Evolutionary conservation across 2,888 invertebrate genomes (phyloP), one percentile per base, ranked within the genome.

Genomic region (Ochropleura leucogaster): DNA sequence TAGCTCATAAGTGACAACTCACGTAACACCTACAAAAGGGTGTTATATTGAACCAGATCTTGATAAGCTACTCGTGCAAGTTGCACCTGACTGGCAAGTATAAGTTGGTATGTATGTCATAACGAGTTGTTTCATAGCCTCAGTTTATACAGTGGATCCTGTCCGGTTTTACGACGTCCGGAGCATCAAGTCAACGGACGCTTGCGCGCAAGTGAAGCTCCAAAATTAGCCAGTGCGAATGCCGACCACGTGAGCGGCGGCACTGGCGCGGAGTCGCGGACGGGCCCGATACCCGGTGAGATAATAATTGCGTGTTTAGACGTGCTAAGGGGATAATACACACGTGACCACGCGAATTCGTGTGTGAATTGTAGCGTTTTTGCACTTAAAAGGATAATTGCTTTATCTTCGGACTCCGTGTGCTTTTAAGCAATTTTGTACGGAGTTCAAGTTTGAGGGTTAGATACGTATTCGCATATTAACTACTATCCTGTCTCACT

Each of bases 211-310:
- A 77, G 74, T 65, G 75, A 88, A 86, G 87, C 86, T 92, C 94
- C 94, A 89, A 95, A 96, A 95, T 95, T 94, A 95, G 93, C 93
- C 90, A 87, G 90, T 92, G 94, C 94, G 90, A 95, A 95, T 95
- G 93, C 95, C 89, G 87, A 80, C 91, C 94, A 93, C 93, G 93
- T 86, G 82, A 81, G 69, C 72, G 74, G 64, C 46, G 16, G 57
- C 9, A 40, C 40, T n/a, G 57, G 14, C 30, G 57, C 14, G 57
- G 30, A 20, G 20, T 55, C 20, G 72, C 72, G 72, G 76, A 77
- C 73, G 79, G 85, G 82, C 86, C 76, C 74, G 86, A 88, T 89
- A 87, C 85, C 66, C 84, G 87, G 87, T 90, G 85, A 89, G 88
- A 90, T 92, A 90, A 92, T 89, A 77, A 74, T 86, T 81, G 81